Evolutionary conservation across 2,888 invertebrate genomes (phyloP).

Genomic region (Mechanitis messenoides): DNA sequence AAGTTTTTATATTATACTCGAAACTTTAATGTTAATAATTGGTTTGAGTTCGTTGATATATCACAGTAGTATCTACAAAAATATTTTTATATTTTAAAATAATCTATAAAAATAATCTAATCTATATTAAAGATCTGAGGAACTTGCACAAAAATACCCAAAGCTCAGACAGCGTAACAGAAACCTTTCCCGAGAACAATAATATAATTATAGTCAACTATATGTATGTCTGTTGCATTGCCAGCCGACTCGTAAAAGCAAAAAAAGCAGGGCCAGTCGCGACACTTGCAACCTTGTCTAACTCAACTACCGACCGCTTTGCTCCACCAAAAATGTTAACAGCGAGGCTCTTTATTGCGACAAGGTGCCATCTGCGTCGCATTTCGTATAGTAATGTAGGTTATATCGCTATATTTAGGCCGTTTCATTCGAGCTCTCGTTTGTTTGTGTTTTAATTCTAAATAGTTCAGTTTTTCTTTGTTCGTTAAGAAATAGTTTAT

Average conservation of each 20-base stretch:
- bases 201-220: slow-evolving; percentile 41
- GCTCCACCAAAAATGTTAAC: slow-evolving; percentile 41
- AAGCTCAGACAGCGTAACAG: slow-evolving; percentile 27
- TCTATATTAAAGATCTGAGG: slow-evolving; percentile 10
- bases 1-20: neutral
- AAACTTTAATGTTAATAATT: too few relatives aligned
- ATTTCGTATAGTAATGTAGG: slow-evolving; percentile 48
- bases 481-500: slow-evolving; percentile 4
- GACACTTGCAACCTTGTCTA: slow-evolving; percentile 58
- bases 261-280: slow-evolving; percentile 60
- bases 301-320: slow-evolving; percentile 40
- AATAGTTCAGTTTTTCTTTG: slow-evolving; percentile 22
- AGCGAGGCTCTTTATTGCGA: slow-evolving; percentile 43
- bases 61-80: neutral
- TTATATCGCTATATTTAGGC: slow-evolving; percentile 63
- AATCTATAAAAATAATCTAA: too few relatives aligned
- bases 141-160: slow-evolving; percentile 19
- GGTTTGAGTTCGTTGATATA: too few relatives aligned
- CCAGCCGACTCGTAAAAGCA: slow-evolving; percentile 60
- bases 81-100: slow-evolving; percentile 5
- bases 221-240: slow-evolving; percentile 55
- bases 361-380: slow-evolving; percentile 50
- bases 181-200: slow-evolving; percentile 45
- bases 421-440: slow-evolving; percentile 44
- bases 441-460: slow-evolving; percentile 50